These are phyloP conservation scores for Anthoscopus minutus DNA, from an alignment of 2,113 vertebrate genomes.

Conservation along the genomic window DNA sequence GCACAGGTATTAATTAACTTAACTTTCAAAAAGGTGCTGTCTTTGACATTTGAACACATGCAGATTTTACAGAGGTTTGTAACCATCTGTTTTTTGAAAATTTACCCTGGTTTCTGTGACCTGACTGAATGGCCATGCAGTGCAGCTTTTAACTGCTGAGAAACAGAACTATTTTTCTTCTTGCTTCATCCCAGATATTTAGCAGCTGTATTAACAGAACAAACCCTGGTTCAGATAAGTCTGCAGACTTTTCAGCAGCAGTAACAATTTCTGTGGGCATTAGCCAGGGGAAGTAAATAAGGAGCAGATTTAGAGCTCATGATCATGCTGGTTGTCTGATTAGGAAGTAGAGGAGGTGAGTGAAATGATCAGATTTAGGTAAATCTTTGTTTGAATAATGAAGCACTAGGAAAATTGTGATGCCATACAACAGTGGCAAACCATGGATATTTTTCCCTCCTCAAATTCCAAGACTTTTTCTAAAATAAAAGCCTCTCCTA, in stretches of 20 bases:
- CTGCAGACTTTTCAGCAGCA: background rate
- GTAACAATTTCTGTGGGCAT: background rate
- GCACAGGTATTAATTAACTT: constrained; percentile 46
- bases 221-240: background rate
- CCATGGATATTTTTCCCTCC: background rate
- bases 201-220: background rate
- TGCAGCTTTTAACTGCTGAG: background rate
- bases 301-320: background rate
- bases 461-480: background rate
- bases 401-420: background rate
- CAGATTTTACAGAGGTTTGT: background rate
- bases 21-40: background rate
- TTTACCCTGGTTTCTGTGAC: background rate
- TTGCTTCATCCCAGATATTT: background rate
- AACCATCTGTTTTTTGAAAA: background rate
- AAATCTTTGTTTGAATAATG: background rate
- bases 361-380: background rate
- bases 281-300: background rate
- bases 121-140: background rate
- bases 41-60: background rate
- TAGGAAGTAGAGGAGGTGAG: background rate
- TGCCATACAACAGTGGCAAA: background rate
- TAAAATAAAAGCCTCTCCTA: background rate
- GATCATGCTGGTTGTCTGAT: background rate
- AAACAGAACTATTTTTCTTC: background rate